phyloP scores from a whole-genome alignment of 2,113 vertebrate genomes.

The Cephalopterus ornatus region DNA sequence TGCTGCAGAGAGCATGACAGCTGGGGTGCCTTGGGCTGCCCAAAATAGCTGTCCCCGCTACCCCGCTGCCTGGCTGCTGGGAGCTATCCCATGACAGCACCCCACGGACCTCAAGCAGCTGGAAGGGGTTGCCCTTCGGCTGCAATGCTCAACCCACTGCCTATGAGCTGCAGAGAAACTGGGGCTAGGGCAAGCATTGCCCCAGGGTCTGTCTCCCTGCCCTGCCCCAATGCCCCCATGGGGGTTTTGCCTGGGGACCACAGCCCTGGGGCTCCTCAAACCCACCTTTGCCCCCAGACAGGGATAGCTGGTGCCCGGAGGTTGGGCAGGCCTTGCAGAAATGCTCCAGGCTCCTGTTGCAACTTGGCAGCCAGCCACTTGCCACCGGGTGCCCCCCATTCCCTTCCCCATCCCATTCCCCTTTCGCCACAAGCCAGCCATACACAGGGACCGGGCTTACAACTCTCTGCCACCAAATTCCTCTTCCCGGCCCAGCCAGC shows the following conservation, averaged over 20 bases:
- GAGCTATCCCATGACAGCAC: not conserved
- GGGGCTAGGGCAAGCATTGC: not conserved
- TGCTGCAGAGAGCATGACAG: conserved; percentile 1
- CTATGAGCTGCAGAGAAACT: not conserved
- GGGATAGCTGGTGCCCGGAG: not conserved
- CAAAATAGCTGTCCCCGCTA: conserved; percentile 19
- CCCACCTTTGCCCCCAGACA: not conserved
- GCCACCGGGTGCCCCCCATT: not conserved
- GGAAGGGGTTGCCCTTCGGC: not conserved
- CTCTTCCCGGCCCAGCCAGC: rapidly evolving
- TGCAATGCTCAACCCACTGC: not conserved
- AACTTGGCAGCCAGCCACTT: not conserved
- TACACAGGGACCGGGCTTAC: not conserved
- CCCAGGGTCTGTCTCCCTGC: not conserved
- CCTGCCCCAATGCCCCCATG: rapidly evolving
- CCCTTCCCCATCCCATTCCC: not conserved
- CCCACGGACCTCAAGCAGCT: not conserved
- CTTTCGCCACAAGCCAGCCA: not conserved
- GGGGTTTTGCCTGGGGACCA: not conserved
- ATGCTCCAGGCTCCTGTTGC: not conserved
- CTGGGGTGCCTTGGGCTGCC: conserved; percentile 14
- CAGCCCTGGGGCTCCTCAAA: not conserved
- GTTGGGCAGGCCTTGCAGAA: not conserved
- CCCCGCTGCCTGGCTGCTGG: not conserved
- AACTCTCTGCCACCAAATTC: rapidly evolving